Percentiles rank a stretch among this genome's conserved stretches.
Evolutionary conservation across 2,888 invertebrate genomes (phyloP).

Genomic region (Caenorhabditis sp.): DNA sequence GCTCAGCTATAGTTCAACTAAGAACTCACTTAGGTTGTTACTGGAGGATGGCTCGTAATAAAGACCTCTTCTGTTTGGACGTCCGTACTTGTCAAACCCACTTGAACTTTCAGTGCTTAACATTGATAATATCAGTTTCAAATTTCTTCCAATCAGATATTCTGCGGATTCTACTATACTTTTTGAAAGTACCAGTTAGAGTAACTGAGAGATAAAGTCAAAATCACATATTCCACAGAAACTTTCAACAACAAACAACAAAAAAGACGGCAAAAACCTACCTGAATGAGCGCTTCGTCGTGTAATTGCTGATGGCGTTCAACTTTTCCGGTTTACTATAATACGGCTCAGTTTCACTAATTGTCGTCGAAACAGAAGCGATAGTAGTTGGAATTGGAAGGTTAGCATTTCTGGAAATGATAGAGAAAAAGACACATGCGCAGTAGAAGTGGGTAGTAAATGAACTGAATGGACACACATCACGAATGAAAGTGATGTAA

Average conservation of each 20-base stretch:
- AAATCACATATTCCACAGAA: constrained; percentile 30
- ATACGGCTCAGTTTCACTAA: constrained; percentile 53
- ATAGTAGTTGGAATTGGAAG: constrained; percentile 46
- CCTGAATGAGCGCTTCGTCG: constrained; percentile 58
- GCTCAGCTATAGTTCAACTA: too few relatives aligned
- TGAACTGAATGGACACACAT: neutral
- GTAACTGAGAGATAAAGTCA: constrained; percentile 7
- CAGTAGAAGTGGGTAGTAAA: constrained; percentile 14
- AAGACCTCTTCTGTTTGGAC: constrained; percentile 59
- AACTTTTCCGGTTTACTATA: constrained; percentile 56
- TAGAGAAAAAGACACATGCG: too few relatives aligned
- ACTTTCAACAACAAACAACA: constrained; percentile 8
- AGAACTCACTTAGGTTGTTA: constrained; percentile 72
- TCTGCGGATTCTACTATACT: neutral
- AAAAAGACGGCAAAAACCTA: constrained; percentile 10
- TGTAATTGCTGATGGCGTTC: constrained; percentile 30
- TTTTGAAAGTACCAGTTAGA: constrained; percentile 2
- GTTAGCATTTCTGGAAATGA: constrained; percentile 56
- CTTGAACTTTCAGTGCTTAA: constrained; percentile 63
- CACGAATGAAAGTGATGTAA: constrained; percentile 4
- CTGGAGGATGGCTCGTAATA: constrained; percentile 76
- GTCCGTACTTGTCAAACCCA: constrained; percentile 63
- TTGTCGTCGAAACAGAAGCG: constrained; percentile 53
- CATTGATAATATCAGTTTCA: neutral
- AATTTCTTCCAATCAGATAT: neutral